phyloP scores from a whole-genome alignment of 2,888 invertebrate species.

The Drosophila koepferae region DNA sequence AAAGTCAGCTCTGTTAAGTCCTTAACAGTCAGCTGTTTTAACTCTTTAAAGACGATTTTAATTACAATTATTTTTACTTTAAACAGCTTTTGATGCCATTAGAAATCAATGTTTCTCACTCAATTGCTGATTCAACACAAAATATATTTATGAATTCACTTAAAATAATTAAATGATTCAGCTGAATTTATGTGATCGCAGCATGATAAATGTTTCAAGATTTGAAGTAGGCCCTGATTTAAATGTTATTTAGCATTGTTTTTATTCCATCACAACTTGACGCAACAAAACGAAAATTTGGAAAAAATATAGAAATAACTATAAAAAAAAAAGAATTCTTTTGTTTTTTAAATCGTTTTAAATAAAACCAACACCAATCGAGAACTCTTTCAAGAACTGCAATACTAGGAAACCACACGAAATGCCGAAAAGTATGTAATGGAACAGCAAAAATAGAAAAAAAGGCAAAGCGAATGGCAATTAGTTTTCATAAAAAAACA shows the following conservation, averaged over 20 bases:
- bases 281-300: constrained; percentile 18
- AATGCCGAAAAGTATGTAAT: constrained; percentile 10
- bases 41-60: too few relatives aligned
- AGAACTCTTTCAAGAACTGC: not conserved
- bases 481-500: constrained; percentile 14
- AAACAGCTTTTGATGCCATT: not conserved
- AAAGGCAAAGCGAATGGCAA: not conserved
- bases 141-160: not conserved
- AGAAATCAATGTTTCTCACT: not conserved
- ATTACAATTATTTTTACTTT: too few relatives aligned
- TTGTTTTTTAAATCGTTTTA: not conserved
- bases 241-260: constrained; percentile 3
- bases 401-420: not conserved
- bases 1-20: not conserved
- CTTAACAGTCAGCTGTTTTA: not conserved
- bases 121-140: not conserved
- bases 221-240: constrained; percentile 31
- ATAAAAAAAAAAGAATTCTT: not conserved
- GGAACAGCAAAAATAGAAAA: not conserved
- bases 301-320: constrained; percentile 3
- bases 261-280: constrained; percentile 7
- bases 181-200: not conserved
- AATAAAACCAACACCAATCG: not conserved
- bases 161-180: not conserved
- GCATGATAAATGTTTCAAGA: not conserved